A percentile compares a stretch with the other conserved stretches of the same genome.
These are phyloP conservation scores for Caenorhabditis plicata DNA, from an alignment of 2,888 invertebrate species.

Conservation along the genomic window DNA sequence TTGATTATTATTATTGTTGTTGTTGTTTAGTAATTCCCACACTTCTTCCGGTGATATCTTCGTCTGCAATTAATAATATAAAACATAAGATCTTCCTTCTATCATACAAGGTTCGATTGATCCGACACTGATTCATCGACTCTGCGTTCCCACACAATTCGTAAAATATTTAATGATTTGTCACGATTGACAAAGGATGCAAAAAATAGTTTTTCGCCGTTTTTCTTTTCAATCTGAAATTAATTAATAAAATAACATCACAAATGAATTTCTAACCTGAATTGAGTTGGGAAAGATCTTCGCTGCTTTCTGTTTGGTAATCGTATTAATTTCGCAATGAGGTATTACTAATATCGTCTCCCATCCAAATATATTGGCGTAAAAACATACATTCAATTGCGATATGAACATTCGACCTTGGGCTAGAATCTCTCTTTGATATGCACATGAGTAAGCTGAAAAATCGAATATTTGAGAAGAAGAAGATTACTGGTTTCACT, in stretches of 20 bases:
- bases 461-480: constrained; percentile 43
- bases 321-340: constrained; percentile 86
- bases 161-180: constrained; percentile 91
- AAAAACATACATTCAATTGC: constrained; percentile 91
- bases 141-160: constrained; percentile 72
- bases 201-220: constrained; percentile 75
- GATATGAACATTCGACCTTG: constrained; percentile 94
- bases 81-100: too few relatives aligned
- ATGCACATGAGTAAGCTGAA: constrained; percentile 92
- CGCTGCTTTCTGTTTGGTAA: constrained; percentile 90
- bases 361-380: constrained; percentile 88
- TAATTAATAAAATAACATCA: neutral
- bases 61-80: constrained; percentile 64
- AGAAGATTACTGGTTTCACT: constrained; percentile 7
- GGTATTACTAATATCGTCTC: constrained; percentile 73
- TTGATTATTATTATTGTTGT: too few relatives aligned
- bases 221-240: constrained; percentile 35
- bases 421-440: constrained; percentile 90
- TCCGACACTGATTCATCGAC: too few relatives aligned
- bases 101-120: too few relatives aligned
- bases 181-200: constrained; percentile 91
- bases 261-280: constrained; percentile 68
- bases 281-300: constrained; percentile 93
- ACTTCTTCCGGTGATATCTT: constrained; percentile 39
- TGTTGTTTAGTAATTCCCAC: constrained; percentile 49